Evolutionary conservation across 2,888 invertebrate species (phyloP), one percentile per base, ranked within the genome.

Genomic region (Gisinianus flammeolus): DNA sequence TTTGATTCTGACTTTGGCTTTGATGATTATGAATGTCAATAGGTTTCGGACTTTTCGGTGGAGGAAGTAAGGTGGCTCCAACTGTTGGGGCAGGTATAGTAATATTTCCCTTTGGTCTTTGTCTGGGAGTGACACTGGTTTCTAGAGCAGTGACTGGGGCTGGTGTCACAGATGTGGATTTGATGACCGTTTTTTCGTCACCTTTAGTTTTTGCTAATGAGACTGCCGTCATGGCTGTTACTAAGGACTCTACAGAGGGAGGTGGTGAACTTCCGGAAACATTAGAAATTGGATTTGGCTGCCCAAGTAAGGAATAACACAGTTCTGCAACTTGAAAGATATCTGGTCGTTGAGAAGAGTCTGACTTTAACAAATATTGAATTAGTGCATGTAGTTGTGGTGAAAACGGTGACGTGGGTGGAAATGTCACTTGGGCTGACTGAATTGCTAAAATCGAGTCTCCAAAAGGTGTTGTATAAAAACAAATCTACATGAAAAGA

Each of bases 381-480:
- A 94, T 93, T 79, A 94, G 88, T 83, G 91, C 91, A 87, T 92
- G 92, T 86, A 94, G 87, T 79, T 91, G 90, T 85, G 89, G 90
- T 30, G 93, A 92, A 88, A 91, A 94, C 87, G 90, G 91, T 26
- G 93, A 92, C 87, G 90, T 91, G 86, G 94, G 93, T 75, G 96
- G 96, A 88, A 96, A 93, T 83, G 91, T 91, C 87, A 95, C 94
- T 86, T 93, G 92, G 73, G 94, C 95, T 87, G 93, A 94, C 87
- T 95, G 95, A 86, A 97, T 96, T 73, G 96, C 96, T 84, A 96
- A 88, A n/a, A 93, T 92, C 86, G 94, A 95, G 87, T 97, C 96
- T 35, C 94, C 96, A 87, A 96, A 96, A 72, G 96, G 96, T 86
- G 95, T 89, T 54, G 92, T 90, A 87, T 96, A 96, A 88, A 93